phyloP scores from a whole-genome alignment of 2,113 vertebrate genomes.

The Pteropus alecto region DNA sequence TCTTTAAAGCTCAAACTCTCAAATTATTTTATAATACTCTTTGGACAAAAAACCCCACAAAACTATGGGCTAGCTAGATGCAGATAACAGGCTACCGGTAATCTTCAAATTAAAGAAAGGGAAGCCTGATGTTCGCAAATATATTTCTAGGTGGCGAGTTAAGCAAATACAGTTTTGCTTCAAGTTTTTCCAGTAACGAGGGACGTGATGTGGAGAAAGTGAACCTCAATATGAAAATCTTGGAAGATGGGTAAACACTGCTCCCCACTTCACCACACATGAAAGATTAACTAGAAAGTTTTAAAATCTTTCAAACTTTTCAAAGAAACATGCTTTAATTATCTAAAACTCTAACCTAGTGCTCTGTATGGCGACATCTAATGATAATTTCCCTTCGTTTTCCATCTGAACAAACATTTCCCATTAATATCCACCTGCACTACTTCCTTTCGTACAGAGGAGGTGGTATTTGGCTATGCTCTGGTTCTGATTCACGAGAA shows the following conservation, averaged over 20 bases:
- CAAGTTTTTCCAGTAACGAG: not conserved
- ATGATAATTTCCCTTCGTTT: slow-evolving; percentile 36
- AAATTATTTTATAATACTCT: slow-evolving; percentile 42
- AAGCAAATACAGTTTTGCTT: slow-evolving; percentile 12
- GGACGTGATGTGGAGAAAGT: not conserved
- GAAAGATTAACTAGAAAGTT: slow-evolving; percentile 8
- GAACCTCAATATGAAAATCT: not conserved
- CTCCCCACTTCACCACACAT: not conserved
- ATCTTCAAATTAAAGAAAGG: slow-evolving; percentile 35
- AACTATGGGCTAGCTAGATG: not conserved
- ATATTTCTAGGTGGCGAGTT: not conserved
- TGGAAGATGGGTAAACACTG: not conserved
- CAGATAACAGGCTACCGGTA: not conserved
- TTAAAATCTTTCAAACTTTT: slow-evolving; percentile 27
- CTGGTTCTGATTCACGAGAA: slow-evolving; percentile 78
- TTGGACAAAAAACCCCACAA: not conserved
- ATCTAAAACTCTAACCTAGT: slow-evolving; percentile 24
- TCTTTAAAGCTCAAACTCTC: slow-evolving; percentile 15
- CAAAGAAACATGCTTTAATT: slow-evolving; percentile 42
- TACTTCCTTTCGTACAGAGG: slow-evolving; percentile 70
- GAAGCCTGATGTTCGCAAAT: not conserved
- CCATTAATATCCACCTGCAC: slow-evolving; percentile 69
- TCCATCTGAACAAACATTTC: slow-evolving; percentile 58
- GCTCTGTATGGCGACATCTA: slow-evolving; percentile 18
- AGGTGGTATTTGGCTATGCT: slow-evolving; percentile 74